Conservation (phyloP, 1,140 invertebrate species). For the Hylaeus volcanicus region DNA sequence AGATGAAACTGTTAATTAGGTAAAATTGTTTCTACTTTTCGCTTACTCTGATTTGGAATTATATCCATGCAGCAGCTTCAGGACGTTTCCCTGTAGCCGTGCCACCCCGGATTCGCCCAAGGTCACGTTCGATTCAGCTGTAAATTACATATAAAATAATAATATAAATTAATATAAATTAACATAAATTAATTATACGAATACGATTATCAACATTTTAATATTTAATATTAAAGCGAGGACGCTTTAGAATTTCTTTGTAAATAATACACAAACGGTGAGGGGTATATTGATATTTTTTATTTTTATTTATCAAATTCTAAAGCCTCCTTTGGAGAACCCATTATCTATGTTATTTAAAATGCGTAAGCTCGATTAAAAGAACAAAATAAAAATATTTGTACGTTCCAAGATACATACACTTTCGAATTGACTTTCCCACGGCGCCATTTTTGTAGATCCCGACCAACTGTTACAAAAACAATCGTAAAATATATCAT, state of each 20-base stretch:
- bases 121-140: neutral
- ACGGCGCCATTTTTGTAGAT: slow-evolving; percentile 34
- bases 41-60: slow-evolving; percentile 25
- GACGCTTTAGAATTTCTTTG: too few relatives aligned
- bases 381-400: neutral
- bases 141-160: neutral
- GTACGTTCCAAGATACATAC: neutral
- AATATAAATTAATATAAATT: neutral
- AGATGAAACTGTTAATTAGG: neutral
- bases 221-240: too few relatives aligned
- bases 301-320: too few relatives aligned
- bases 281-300: too few relatives aligned
- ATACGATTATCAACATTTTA: too few relatives aligned
- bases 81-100: slow-evolving; percentile 2
- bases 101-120: neutral
- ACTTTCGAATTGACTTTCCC: slow-evolving; percentile 21
- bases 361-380: too few relatives aligned
- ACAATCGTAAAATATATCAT: neutral
- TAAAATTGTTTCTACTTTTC: neutral
- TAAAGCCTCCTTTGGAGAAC: too few relatives aligned
- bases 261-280: too few relatives aligned
- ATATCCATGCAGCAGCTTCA: slow-evolving; percentile 19
- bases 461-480: slow-evolving; percentile 4
- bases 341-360: too few relatives aligned
- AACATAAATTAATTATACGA: too few relatives aligned